These are phyloP conservation scores for Cynopterus sphinx DNA, from an alignment of 2,797 vertebrate genomes.

Conservation along the genomic window DNA sequence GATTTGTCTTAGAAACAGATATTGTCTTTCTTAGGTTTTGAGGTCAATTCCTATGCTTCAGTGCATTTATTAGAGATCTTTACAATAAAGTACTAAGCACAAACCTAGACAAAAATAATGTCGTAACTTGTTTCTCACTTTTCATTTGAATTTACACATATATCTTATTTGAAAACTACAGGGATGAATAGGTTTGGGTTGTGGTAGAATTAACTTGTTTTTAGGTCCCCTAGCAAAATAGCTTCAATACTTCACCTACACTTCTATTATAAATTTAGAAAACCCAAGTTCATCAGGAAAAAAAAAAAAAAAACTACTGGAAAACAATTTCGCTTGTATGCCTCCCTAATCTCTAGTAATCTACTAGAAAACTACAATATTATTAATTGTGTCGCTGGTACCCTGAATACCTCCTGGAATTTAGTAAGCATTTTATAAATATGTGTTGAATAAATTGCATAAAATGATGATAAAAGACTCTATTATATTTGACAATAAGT, in stretches of 20 bases:
- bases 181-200: not conserved
- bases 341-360: not conserved
- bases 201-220: not conserved
- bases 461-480: slow-evolving; percentile 29
- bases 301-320: not conserved
- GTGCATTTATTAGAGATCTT: not conserved
- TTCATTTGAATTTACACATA: not conserved
- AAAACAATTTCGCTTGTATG: not conserved
- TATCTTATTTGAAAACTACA: not conserved
- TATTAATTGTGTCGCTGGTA: not conserved
- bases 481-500: slow-evolving; percentile 12
- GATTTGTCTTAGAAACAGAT: not conserved
- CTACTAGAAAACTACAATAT: not conserved
- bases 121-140: not conserved
- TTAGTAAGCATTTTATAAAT: not conserved
- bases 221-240: not conserved
- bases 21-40: not conserved
- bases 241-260: not conserved
- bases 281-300: not conserved
- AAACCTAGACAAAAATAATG: not conserved
- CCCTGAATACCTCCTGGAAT: not conserved
- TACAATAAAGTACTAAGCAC: not conserved
- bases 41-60: not conserved
- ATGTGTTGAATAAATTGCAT: slow-evolving; percentile 17
- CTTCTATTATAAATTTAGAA: not conserved